Evolutionary conservation across 2,797 vertebrate species (phyloP).

Genomic region (Avahi laniger): DNA sequence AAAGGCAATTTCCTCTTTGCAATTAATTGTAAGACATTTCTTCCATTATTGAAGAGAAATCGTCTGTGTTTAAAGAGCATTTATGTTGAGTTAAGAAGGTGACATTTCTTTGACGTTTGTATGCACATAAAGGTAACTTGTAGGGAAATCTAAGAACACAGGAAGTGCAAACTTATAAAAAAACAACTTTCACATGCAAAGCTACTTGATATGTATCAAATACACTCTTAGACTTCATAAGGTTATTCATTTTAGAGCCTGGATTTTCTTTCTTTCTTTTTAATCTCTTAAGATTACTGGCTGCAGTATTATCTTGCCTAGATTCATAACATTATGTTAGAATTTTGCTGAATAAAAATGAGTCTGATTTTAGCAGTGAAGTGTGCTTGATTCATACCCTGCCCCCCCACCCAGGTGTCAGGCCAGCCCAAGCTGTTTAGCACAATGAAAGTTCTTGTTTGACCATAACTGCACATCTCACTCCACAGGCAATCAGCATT

Average conservation of each 20-base stretch:
- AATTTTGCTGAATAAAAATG: constrained; percentile 82
- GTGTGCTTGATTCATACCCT: constrained; percentile 79
- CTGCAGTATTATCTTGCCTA: constrained; percentile 80
- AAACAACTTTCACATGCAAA: constrained; percentile 11
- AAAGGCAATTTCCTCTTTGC: constrained; percentile 64
- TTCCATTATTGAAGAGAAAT: constrained; percentile 45
- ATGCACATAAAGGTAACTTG: constrained; percentile 23
- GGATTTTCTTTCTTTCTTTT: constrained; percentile 71
- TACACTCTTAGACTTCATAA: constrained; percentile 70
- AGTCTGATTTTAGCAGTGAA: constrained; percentile 80
- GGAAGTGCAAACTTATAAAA: constrained; percentile 25
- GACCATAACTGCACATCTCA: constrained; percentile 88
- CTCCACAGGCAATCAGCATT: constrained; percentile 91
- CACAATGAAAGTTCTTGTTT: constrained; percentile 87
- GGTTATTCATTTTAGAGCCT: constrained; percentile 68
- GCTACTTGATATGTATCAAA: constrained; percentile 76
- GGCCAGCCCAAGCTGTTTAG: constrained; percentile 86
- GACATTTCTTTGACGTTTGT: constrained; percentile 19
- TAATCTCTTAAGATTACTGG: constrained; percentile 60
- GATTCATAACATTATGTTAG: constrained; percentile 83
- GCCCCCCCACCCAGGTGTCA: constrained; percentile 85
- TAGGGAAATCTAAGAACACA: constrained; percentile 45
- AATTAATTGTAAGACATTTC: constrained; percentile 53
- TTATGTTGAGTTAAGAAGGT: constrained; percentile 48
- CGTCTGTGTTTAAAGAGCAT: constrained; percentile 12